Base-by-base conservation (phyloP, 2,797 vertebrate species). In the Cynopterus sphinx region DNA sequence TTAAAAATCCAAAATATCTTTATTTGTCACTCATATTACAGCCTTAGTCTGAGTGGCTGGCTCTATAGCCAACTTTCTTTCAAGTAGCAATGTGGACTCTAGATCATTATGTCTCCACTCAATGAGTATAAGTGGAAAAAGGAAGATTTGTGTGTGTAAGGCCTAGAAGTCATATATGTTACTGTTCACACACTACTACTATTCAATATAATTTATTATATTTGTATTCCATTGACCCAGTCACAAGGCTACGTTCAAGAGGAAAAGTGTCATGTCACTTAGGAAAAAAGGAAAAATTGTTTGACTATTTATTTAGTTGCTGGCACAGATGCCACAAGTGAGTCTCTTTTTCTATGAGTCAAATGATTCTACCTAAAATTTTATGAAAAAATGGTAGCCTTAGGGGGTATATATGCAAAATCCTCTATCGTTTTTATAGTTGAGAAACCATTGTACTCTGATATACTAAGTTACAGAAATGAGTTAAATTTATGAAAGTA, bases 321-420 rank as follows among this genome's bases (percentile, higher is more conserved):
- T 71, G 61, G 16, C 53, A 61, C 28, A 78, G 21, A 77, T 67
- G 46, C 17, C 61, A 53, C 68, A 12, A 53, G 36, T 5, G 7
- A 90, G 81, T 36, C 31, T 93, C 39, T 81, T 16, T 68, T 94
- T 95, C 79, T 73, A 41, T 59, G 75, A 90, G 65, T 75, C 83
- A 87, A 91, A 67, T 82, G 19, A 67, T 31, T 87, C 82, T 86
- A 65, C 36, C 19, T 84, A 81, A 90, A 55, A 51, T 63, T 11
- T 78, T 67, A 78, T 59, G 83, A 53, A 77, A 95, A 36, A 16
- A 55, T 33, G 13, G 16, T 24, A 26, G 10, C n/a, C 61, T 71
- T 57, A 82, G 88, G 82, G 49, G 46, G 2, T 55, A 8, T 55
- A 8, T 63, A 61, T 75, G 61, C 21, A 51, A 74, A 59, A 12